These are phyloP conservation scores for Sebastes hubbsi DNA, from an alignment of 2,797 vertebrate genomes.

Conservation along the genomic window DNA sequence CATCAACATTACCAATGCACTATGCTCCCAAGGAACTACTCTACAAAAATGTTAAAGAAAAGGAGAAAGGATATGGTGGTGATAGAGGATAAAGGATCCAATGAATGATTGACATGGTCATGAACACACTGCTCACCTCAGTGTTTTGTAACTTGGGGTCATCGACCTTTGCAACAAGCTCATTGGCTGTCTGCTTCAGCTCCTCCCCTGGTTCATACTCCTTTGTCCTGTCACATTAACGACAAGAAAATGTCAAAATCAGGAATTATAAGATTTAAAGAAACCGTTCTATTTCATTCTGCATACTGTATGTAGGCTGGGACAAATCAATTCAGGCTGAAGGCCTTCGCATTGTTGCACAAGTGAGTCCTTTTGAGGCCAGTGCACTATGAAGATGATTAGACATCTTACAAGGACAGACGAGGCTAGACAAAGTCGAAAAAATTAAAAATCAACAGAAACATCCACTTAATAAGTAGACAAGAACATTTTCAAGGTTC, in stretches of 20 bases:
- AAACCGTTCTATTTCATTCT: not conserved
- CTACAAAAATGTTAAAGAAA: conserved; percentile 33
- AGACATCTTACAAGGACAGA: not conserved
- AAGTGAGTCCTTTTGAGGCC: not conserved
- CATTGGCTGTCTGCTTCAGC: conserved; percentile 90
- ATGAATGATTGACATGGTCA: not conserved
- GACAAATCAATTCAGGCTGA: not conserved
- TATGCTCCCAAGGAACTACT: conserved; percentile 1
- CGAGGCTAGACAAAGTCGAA: not conserved
- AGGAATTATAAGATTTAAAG: not conserved
- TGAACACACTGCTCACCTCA: conserved; percentile 84
- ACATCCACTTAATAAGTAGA: not conserved
- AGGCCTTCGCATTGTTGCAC: not conserved
- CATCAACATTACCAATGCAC: not conserved
- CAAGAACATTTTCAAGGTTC: conserved; percentile 20
- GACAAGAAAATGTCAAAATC: not conserved
- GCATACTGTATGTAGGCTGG: not conserved
- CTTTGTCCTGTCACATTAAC: conserved; percentile 85
- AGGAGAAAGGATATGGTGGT: conserved; percentile 39
- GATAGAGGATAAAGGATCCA: conserved; percentile 28
- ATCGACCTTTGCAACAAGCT: conserved; percentile 93
- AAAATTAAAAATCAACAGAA: not conserved
- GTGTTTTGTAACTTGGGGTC: conserved; percentile 96
- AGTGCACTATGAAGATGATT: not conserved
- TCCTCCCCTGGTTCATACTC: conserved; percentile 94